Evolutionary conservation across 2,888 invertebrate genomes (phyloP), one percentile per base, ranked within the genome.

Genomic region (Allygus modestus): DNA sequence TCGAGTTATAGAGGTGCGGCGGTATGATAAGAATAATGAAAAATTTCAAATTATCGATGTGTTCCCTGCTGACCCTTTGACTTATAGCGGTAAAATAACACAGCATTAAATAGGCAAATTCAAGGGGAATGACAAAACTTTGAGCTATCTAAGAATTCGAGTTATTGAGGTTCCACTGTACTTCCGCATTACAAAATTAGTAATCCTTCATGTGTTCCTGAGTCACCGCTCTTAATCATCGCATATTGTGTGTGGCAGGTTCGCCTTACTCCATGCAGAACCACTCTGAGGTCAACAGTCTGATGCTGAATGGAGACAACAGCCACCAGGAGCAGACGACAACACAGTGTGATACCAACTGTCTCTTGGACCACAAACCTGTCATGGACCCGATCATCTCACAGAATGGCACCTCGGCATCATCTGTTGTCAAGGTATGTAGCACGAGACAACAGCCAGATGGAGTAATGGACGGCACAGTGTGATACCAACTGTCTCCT

Each of bases 291-390:
- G 77, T 77, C 7, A 77, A 51, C 77, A 28, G 17, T n/a, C n/a
- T 77, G 51, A 15, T 77, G 77, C 28, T 77, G 46, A 77, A 77
- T 28, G 77, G 77, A 28, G 77, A 77, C 41, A 51, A 77, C 41
- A 73, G 73, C 7, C 15, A 37, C 31, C 20, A 15, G 65, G 73
- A 73, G 73, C 73, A 73, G 43, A 37, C 41, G 41, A 51, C 51
- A 7, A 28, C 77, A 0, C 2, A 23, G 33, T 77, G 77, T 77
- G 77, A 77, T 12, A 26, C 51, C 46, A 28, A 17, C 51, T 51
- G 26, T 43, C 9, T 77, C 0, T 7, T 43, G n/a, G 77, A 77
- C 46, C 77, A 77, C 77, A 77, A 77, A 15, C 77, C 77, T 15
- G 77, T 77, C 43, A 43, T 77, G 77, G 46, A 77, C 28, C 43